Conservation (phyloP, 2,888 invertebrate genomes). For the Entomobrya multifasciata region DNA sequence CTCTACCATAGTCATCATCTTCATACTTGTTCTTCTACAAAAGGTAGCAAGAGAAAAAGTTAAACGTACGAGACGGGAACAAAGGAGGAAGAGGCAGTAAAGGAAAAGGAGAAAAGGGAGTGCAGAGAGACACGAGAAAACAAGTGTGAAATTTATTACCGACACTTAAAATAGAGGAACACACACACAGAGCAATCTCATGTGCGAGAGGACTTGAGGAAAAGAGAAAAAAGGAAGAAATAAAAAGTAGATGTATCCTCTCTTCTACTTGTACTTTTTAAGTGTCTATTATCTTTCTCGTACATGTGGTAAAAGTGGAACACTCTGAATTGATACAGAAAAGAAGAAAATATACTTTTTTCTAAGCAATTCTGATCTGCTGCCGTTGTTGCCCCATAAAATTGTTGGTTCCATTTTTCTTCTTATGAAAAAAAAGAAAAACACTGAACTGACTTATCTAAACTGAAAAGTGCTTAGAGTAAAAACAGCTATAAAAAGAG, state of each 20-base stretch:
- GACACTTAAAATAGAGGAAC: conserved; percentile 69
- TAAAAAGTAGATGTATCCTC: conserved; percentile 29
- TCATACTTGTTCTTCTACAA: neutral
- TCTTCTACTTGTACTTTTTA: conserved; percentile 24
- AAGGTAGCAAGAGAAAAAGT: neutral
- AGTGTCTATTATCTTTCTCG: conserved; percentile 54
- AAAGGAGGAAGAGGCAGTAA: conserved; percentile 42
- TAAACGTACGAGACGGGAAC: conserved; percentile 60
- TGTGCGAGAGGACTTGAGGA: conserved; percentile 2
- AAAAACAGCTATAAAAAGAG: conserved; percentile 10
- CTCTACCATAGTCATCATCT: too few species aligned
- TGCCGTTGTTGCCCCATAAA: neutral
- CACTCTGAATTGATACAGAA: neutral
- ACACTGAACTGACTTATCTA: neutral
- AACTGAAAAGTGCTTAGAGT: conserved; percentile 15
- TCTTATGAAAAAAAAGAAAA: conserved; percentile 3
- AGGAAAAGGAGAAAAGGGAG: conserved; percentile 65
- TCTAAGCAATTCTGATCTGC: neutral
- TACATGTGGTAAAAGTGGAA: neutral
- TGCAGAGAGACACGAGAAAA: conserved; percentile 72
- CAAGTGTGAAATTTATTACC: conserved; percentile 75
- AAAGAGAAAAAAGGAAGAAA: conserved; percentile 38
- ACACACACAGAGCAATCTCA: conserved; percentile 26
- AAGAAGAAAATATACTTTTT: neutral
- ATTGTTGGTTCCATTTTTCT: conserved; percentile 25